Conservation (phyloP, 2,797 vertebrate genomes). For the Sebastes minor region DNA sequence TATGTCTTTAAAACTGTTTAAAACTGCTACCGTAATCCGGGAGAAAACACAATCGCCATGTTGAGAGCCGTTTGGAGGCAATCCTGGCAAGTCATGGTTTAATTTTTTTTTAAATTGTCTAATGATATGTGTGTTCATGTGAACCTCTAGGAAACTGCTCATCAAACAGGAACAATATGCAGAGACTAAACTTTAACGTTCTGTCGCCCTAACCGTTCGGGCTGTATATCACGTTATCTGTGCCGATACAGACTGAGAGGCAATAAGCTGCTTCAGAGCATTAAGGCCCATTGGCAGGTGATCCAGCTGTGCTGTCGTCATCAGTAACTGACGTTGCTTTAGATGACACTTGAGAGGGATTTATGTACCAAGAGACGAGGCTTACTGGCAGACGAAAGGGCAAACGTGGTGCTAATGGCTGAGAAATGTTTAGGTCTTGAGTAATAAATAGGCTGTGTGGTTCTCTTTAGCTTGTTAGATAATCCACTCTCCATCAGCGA, state of each 20-base stretch:
- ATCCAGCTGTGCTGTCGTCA: slow-evolving; percentile 1
- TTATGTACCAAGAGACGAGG: neutral
- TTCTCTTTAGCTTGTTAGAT: neutral
- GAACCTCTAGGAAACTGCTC: neutral
- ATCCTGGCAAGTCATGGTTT: no score
- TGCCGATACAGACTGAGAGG: neutral
- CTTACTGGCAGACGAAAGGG: neutral
- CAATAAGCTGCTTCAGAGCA: neutral
- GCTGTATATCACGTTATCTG: no score
- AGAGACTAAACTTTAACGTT: neutral
- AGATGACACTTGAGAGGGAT: neutral
- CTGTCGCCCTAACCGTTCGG: no score
- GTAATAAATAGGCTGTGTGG: neutral
- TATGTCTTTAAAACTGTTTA: no score
- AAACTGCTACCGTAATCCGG: no score
- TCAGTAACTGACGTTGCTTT: neutral
- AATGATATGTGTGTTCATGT: neutral
- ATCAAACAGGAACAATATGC: neutral
- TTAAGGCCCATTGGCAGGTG: neutral
- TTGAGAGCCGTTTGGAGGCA: no score
- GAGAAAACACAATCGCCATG: no score
- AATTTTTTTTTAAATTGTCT: neutral
- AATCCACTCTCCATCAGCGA: neutral
- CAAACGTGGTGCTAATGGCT: neutral
- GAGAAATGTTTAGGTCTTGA: neutral